Evolutionary conservation across 1,140 invertebrate genomes (phyloP).

Genomic region (Camponotus floridanus): DNA sequence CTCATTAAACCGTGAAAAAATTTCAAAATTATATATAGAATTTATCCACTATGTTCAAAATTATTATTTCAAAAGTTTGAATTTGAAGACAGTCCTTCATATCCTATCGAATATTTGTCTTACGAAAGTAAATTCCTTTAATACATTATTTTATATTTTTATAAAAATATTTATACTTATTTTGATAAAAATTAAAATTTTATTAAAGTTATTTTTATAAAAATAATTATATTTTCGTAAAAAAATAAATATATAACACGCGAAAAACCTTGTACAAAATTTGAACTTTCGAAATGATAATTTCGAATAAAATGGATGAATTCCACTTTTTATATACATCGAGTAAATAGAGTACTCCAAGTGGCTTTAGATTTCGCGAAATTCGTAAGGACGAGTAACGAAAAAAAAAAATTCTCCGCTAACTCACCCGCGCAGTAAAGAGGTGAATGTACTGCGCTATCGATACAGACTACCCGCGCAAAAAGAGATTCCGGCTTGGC

Average conservation of each 20-base stretch:
- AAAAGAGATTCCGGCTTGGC: constrained; percentile 51
- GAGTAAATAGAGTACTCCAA: neutral
- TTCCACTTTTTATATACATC: neutral
- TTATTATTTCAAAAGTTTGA: no score
- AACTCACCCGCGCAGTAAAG: constrained; percentile 19
- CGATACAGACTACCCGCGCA: constrained; percentile 52
- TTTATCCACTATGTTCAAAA: no score
- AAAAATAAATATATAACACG: no score
- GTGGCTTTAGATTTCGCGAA: constrained; percentile 22
- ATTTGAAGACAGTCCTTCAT: no score
- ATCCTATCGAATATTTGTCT: no score
- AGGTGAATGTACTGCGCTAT: constrained; percentile 55
- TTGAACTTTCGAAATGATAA: constrained; percentile 26
- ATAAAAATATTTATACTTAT: no score
- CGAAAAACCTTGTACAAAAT: constrained; percentile 3
- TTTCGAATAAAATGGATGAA: no score
- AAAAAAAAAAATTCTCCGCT: constrained; percentile 30
- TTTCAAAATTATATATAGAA: neutral
- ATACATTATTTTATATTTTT: no score
- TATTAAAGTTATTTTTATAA: no score
- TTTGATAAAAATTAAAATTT: no score
- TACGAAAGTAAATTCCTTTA: no score
- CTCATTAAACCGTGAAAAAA: constrained; percentile 24
- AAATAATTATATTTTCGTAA: no score
- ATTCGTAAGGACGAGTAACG: constrained; percentile 29